Conservation (phyloP, 1,140 invertebrate genomes). For the Euwallacea fornicatus region DNA sequence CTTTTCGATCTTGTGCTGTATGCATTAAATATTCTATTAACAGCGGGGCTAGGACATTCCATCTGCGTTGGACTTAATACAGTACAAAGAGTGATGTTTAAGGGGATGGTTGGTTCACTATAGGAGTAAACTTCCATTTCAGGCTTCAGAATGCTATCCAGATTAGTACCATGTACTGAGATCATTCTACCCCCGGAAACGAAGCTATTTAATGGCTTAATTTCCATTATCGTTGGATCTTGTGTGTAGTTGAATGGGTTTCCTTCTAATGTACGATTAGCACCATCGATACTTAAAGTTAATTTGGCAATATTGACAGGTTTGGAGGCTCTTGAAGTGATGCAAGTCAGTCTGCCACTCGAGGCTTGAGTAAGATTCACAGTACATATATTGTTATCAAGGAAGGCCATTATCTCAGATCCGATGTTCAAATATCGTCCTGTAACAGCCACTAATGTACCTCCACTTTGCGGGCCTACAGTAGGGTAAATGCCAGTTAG, state of each 20-base stretch:
- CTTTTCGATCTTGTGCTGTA: slow-evolving; percentile 43
- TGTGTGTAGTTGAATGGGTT: slow-evolving; percentile 85
- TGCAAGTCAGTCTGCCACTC: slow-evolving; percentile 84
- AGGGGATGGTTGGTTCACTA: slow-evolving; percentile 64
- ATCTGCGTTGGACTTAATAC: slow-evolving; percentile 89
- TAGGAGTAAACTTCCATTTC: slow-evolving; percentile 81
- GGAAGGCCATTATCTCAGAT: slow-evolving; percentile 79
- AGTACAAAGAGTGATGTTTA: slow-evolving; percentile 81
- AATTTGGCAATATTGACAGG: slow-evolving; percentile 64
- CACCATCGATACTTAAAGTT: slow-evolving; percentile 81
- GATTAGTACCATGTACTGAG: slow-evolving; percentile 88
- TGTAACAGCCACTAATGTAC: slow-evolving; percentile 86
- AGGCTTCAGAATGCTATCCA: slow-evolving; percentile 89
- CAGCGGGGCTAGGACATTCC: slow-evolving; percentile 91
- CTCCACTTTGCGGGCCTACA: slow-evolving; percentile 90
- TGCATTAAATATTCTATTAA: slow-evolving; percentile 59
- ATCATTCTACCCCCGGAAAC: slow-evolving; percentile 91
- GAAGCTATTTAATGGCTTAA: slow-evolving; percentile 85
- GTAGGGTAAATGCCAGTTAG: slow-evolving; percentile 80
- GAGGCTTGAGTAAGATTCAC: slow-evolving; percentile 87
- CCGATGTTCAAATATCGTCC: slow-evolving; percentile 94
- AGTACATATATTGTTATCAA: slow-evolving; percentile 86
- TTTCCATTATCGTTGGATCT: slow-evolving; percentile 92
- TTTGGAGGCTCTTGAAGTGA: slow-evolving; percentile 72
- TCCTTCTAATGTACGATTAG: slow-evolving; percentile 69